Evolutionary conservation across 1,140 invertebrate genomes (phyloP).

Genomic region (Meloidogyne floridensis): DNA sequence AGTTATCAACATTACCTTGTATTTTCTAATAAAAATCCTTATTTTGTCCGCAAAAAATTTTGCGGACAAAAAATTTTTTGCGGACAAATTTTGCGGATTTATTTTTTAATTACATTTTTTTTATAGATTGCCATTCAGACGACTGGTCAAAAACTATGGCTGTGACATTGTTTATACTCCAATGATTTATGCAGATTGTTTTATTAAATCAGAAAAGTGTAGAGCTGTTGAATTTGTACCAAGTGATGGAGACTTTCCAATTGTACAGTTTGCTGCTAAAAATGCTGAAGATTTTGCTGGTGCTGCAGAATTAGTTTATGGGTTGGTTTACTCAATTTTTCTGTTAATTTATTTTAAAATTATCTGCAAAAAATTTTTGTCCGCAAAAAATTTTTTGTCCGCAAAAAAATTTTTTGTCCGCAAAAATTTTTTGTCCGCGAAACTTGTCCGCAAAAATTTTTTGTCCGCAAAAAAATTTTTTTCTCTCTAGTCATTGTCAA

Average conservation of each 20-base stretch:
- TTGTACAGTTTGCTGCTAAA: constrained; percentile 92
- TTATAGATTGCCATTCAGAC: constrained; percentile 79
- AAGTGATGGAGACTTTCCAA: constrained; percentile 78
- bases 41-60: no score
- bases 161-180: constrained; percentile 90
- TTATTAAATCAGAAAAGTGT: constrained; percentile 83
- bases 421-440: constrained; percentile 27
- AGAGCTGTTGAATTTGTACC: constrained; percentile 79
- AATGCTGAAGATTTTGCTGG: constrained; percentile 79
- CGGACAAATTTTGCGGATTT: no score
- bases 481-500: constrained; percentile 74
- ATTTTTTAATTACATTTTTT: not conserved
- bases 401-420: not conserved
- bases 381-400: constrained; percentile 21
- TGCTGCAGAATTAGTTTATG: constrained; percentile 80
- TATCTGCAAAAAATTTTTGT: not conserved
- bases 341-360: not conserved
- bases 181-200: constrained; percentile 83
- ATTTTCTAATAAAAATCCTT: no score
- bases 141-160: constrained; percentile 79
- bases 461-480: constrained; percentile 1
- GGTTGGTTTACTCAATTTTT: constrained; percentile 70
- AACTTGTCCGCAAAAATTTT: not conserved
- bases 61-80: no score
- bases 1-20: no score